These are phyloP conservation scores for Ectemnius cavifrons DNA, from an alignment of 2,888 invertebrate species.

Conservation along the genomic window DNA sequence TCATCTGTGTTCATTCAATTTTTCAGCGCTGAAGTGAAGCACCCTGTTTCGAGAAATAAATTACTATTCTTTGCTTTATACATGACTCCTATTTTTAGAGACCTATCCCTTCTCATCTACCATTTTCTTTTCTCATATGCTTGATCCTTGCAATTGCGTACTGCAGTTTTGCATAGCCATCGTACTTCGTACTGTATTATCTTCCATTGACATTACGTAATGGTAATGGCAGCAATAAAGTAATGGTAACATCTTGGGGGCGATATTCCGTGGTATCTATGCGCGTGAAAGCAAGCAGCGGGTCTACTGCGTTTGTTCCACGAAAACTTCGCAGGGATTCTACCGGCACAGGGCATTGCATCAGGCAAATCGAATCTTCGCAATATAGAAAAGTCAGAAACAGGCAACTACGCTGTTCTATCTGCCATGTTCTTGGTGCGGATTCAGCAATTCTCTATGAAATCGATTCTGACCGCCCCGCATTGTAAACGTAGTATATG, in stretches of 20 bases:
- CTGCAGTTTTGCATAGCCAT: too few species aligned
- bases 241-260: conserved; percentile 28
- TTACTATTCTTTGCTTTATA: neutral
- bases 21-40: conserved; percentile 6
- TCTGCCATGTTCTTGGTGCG: conserved; percentile 27
- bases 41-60: conserved; percentile 2
- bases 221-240: neutral
- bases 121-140: neutral
- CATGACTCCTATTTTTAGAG: neutral
- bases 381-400: conserved; percentile 53
- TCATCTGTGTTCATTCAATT: neutral
- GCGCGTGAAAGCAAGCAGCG: conserved; percentile 56
- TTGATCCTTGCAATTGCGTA: neutral
- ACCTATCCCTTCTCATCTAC: neutral
- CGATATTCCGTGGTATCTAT: conserved; percentile 21
- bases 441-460: conserved; percentile 60
- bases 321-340: conserved; percentile 53
- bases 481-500: conserved; percentile 57
- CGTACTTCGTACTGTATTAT: neutral
- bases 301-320: conserved; percentile 23
- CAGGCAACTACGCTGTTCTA: conserved; percentile 33
- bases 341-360: conserved; percentile 39
- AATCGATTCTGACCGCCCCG: conserved; percentile 63
- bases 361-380: conserved; percentile 59
- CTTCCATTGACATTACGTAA: neutral